A percentile compares a stretch with the other conserved stretches of the same genome.
phyloP scores from a whole-genome alignment of 2,113 vertebrate genomes.

The Callochromis pleurospilus region DNA sequence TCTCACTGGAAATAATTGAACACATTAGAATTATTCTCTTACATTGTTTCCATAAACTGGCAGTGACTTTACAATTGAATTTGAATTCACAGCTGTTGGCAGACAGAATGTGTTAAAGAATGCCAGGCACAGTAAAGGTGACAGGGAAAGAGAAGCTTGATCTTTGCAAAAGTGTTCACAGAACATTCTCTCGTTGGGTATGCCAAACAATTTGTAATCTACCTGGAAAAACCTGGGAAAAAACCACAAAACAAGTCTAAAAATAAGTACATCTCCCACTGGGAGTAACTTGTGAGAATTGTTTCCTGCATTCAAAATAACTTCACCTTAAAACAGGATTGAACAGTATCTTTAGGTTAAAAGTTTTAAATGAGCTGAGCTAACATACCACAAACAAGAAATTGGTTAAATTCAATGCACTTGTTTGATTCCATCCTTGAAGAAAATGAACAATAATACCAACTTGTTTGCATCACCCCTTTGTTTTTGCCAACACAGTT shows the following conservation, averaged over 20 bases:
- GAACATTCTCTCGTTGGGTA: neutral
- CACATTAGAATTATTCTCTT: neutral
- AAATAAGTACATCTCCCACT: conserved; percentile 30
- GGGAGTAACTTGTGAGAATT: conserved; percentile 14
- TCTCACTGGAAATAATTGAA: neutral
- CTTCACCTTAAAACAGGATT: conserved; percentile 1
- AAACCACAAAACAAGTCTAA: neutral
- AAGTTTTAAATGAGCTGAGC: conserved; percentile 1
- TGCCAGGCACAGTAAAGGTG: neutral
- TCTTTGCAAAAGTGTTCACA: neutral
- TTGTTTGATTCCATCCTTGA: neutral
- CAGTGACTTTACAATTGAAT: neutral
- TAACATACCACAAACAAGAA: conserved; percentile 14
- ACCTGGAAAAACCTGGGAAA: neutral
- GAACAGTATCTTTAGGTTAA: neutral
- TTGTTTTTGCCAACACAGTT: neutral
- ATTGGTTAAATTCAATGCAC: conserved; percentile 5
- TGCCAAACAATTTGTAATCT: conserved; percentile 1
- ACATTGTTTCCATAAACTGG: neutral
- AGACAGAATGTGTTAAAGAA: neutral
- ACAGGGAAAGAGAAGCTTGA: neutral
- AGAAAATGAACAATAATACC: conserved; percentile 18
- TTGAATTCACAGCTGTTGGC: neutral
- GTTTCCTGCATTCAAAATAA: conserved; percentile 18
- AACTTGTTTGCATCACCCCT: neutral